These are phyloP conservation scores for Cryptoblepharus egeriae DNA, from an alignment of 2,797 vertebrate genomes.

Conservation along the genomic window DNA sequence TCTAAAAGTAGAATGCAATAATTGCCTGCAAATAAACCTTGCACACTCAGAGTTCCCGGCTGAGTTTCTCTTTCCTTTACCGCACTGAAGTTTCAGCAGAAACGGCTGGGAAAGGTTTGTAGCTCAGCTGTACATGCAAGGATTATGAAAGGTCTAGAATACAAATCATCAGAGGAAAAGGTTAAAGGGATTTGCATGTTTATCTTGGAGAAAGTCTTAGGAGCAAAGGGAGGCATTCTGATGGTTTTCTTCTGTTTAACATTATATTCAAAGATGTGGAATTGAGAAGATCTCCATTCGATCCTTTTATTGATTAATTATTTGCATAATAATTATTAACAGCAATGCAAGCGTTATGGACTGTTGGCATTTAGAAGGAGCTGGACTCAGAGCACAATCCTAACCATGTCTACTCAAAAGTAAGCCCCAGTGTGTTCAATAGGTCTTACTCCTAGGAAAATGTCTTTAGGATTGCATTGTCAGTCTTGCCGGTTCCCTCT, in stretches of 20 bases:
- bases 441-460: too few relatives aligned
- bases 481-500: too few relatives aligned
- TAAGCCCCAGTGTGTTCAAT: too few relatives aligned
- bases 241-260: neutral
- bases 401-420: too few relatives aligned
- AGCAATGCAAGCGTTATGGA: too few relatives aligned
- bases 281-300: neutral
- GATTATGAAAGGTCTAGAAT: neutral
- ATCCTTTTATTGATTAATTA: too few relatives aligned
- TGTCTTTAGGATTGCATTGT: too few relatives aligned
- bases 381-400: too few relatives aligned
- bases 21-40: conserved; percentile 53
- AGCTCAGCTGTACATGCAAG: conserved; percentile 7
- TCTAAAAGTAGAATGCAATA: conserved; percentile 69
- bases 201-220: too few relatives aligned
- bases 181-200: neutral
- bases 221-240: too few relatives aligned
- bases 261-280: neutral
- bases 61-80: conserved; percentile 26
- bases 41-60: conserved; percentile 54
- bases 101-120: neutral
- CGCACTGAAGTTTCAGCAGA: conserved; percentile 38
- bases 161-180: neutral
- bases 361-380: too few relatives aligned
- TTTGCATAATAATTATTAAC: too few relatives aligned